phyloP scores from a whole-genome alignment of 2,113 vertebrate genomes.

The Oenanthe melanoleuca region DNA sequence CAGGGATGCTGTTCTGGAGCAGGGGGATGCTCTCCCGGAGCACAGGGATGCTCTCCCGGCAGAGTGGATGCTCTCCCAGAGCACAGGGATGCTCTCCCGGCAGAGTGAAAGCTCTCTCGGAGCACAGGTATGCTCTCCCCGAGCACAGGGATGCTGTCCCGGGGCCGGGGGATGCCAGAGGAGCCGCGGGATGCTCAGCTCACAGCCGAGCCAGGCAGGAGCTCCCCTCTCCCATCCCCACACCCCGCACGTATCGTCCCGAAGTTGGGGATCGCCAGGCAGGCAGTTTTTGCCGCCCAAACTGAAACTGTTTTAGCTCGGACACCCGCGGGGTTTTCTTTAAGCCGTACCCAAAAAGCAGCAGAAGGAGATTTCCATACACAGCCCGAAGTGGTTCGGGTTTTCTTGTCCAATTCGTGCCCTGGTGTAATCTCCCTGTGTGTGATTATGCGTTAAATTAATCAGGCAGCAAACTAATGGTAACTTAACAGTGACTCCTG shows the following conservation, averaged over 20 bases:
- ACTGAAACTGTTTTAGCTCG: neutral
- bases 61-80: too few relatives aligned
- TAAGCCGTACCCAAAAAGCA: neutral
- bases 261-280: neutral
- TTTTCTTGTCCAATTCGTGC: neutral
- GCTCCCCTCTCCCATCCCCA: neutral
- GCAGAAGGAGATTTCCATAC: neutral
- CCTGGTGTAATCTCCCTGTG: neutral
- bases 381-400: neutral
- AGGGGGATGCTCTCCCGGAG: too few relatives aligned
- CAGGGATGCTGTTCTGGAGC: neutral
- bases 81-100: neutral
- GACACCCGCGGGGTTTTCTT: neutral
- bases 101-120: too few relatives aligned
- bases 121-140: too few relatives aligned
- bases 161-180: neutral
- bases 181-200: neutral
- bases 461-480: neutral
- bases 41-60: too few relatives aligned
- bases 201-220: neutral
- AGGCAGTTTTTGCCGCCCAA: rapidly evolving
- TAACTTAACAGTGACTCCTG: neutral
- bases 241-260: neutral
- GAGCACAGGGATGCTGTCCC: neutral
- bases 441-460: neutral